Base-by-base conservation (phyloP, 2,113 vertebrate genomes). In the Rana temporaria region DNA sequence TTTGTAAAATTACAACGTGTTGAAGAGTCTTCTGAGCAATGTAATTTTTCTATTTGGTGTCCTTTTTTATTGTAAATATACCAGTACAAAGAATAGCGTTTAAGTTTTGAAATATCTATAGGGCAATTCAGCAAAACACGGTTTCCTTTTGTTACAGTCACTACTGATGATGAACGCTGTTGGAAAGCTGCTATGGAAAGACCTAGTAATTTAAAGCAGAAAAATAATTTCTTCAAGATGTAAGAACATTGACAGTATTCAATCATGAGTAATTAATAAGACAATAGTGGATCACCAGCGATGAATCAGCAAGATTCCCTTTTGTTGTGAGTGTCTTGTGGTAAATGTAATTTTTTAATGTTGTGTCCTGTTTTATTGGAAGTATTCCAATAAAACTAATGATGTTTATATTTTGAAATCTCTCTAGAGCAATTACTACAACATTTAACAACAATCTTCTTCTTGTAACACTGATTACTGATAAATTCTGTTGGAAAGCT, bases 61-160 rank as follows among this genome's bases (percentile, higher is more conserved):
- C 42, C 42, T 48, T 18, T 62, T 32, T 18, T 34, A 17, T 14
- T 59, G 0, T 16, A 55, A n/a, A 75, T 32, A 60, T 17, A 8
- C 72, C 72, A 75, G 9, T 57, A 24, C 1, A 55, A 75, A 17
- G n/a, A 42, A 34, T 38, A 76, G 1, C 22, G 22, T 4, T 59
- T 0, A 18, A 19, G 38, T 59, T 20, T 20, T 7, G 17, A 11
- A 32, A 38, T 1, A 5, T 62, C 56, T 7, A 32, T 12, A 19
- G 73, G 63, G 73, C 73, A 76, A 19, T 59, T 24, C 30, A 76
- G 57, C 4, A 53, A 63, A 56, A 76, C 73, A 24, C 26, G 19
- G 9, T 20, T 62, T 12, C 57, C 57, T 62, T 17, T 76, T 14
- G 60, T 20, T 6, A 34, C 73, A 19, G 22, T 55, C 26, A 64